phyloP scores from a whole-genome alignment of 2,797 vertebrate genomes.

The Sebastes hopkinsi region DNA sequence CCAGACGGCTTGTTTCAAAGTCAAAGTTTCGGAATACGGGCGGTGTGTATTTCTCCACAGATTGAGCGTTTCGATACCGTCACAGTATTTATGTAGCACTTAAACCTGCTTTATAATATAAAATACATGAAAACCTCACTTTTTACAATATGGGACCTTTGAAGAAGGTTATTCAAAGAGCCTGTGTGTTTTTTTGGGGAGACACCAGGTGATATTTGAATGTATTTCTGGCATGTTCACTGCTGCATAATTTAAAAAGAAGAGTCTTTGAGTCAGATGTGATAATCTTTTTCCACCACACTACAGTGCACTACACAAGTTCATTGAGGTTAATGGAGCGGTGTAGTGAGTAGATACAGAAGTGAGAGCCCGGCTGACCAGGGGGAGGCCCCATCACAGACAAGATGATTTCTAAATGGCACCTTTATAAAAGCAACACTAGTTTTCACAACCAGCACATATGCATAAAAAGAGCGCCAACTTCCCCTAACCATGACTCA shows the following conservation, averaged over 20 bases:
- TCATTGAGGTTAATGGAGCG: conserved; percentile 26
- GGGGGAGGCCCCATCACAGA: conserved; percentile 54
- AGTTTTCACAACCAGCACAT: conserved; percentile 32
- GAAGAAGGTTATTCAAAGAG: not conserved
- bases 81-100: too few relatives aligned
- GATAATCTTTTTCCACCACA: not conserved
- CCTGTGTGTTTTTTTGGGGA: not conserved
- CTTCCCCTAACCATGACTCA: conserved; percentile 76
- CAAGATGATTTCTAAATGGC: conserved; percentile 18
- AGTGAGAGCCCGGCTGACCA: conserved; percentile 39
- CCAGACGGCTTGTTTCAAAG: too few relatives aligned
- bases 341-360: conserved; percentile 31
- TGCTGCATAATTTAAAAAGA: conserved; percentile 11
- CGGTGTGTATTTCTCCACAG: too few relatives aligned
- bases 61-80: too few relatives aligned
- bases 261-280: conserved; percentile 31
- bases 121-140: too few relatives aligned
- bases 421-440: conserved; percentile 20
- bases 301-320: not conserved
- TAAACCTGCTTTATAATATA: too few relatives aligned
- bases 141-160: too few relatives aligned
- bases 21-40: too few relatives aligned
- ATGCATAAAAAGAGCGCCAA: conserved; percentile 43
- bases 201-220: conserved; percentile 6
- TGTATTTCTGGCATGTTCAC: conserved; percentile 1